Conservation (phyloP, 2,113 vertebrate genomes). For the Neodontobutis hainanensis region DNA sequence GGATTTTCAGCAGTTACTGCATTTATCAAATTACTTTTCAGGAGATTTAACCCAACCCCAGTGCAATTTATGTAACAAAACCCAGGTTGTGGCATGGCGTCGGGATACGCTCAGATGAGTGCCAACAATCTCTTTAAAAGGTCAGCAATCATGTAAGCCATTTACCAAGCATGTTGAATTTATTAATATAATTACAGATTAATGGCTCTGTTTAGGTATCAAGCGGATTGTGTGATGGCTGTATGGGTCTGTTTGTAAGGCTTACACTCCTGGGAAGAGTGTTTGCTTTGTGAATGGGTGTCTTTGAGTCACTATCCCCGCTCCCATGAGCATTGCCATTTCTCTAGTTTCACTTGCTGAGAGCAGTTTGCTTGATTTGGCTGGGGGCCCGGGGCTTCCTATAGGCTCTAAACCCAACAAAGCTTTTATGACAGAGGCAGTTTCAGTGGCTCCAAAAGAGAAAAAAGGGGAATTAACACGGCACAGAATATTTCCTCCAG, state of each 20-base stretch:
- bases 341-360: conserved; percentile 67
- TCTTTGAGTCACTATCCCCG: conserved; percentile 55
- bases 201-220: conserved; percentile 23
- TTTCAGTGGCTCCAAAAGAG: conserved; percentile 46
- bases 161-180: conserved; percentile 1
- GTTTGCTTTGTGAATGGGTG: conserved; percentile 52
- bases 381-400: conserved; percentile 43
- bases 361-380: conserved; percentile 42
- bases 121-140: background rate
- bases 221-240: conserved; percentile 36
- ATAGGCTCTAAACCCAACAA: conserved; percentile 50
- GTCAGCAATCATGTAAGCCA: conserved; percentile 11
- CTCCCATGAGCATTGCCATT: conserved; percentile 65
- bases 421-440: conserved; percentile 56
- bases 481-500: conserved; percentile 32
- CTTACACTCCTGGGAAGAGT: conserved; percentile 37
- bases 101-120: background rate
- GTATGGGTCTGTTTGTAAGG: conserved; percentile 12
- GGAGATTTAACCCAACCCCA: background rate
- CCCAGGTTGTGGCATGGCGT: background rate
- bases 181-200: conserved; percentile 15
- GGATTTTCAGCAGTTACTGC: background rate
- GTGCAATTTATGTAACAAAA: background rate
- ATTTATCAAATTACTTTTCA: background rate
- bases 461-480: conserved; percentile 34